phyloP scores from a whole-genome alignment of 2,888 invertebrate genomes.

The Ischnura elegans region DNA sequence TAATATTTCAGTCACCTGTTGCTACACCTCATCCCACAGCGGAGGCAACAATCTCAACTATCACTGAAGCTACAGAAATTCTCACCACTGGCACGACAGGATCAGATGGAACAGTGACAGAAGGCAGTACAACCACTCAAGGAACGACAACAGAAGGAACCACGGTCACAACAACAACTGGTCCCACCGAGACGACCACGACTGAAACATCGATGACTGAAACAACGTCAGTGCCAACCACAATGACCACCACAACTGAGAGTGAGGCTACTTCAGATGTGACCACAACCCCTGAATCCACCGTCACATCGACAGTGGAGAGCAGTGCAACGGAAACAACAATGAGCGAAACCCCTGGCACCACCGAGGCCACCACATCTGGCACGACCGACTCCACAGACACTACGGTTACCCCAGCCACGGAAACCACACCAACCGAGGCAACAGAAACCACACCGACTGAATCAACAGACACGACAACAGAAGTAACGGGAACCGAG shows the following conservation, averaged over 20 bases:
- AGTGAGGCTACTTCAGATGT: constrained; percentile 72
- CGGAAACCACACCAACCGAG: constrained; percentile 66
- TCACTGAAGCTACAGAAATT: constrained; percentile 69
- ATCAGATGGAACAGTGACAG: constrained; percentile 57
- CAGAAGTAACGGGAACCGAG: constrained; percentile 70
- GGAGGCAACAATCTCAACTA: constrained; percentile 45
- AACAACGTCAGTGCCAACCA: constrained; percentile 67
- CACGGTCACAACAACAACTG: constrained; percentile 70
- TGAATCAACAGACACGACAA: constrained; percentile 70
- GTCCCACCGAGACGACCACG: constrained; percentile 70
- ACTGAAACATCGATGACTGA: constrained; percentile 68
- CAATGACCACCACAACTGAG: constrained; percentile 70
- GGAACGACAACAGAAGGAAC: constrained; percentile 69
- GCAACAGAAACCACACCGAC: constrained; percentile 15
- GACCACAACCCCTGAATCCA: constrained; percentile 70
- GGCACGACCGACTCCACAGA: constrained; percentile 69
- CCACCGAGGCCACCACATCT: constrained; percentile 70
- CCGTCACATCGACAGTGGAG: constrained; percentile 68
- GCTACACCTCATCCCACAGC: constrained; percentile 43
- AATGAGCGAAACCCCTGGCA: constrained; percentile 69
- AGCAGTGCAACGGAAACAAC: constrained; percentile 71
- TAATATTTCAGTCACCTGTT: constrained; percentile 62
- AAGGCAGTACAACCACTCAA: constrained; percentile 69
- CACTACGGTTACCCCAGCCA: constrained; percentile 65
- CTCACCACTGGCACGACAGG: constrained; percentile 34